Evolutionary conservation across 1,140 invertebrate genomes (phyloP), one percentile per base, ranked within the genome.

Genomic region (Pseudomyrmex dendroicus): DNA sequence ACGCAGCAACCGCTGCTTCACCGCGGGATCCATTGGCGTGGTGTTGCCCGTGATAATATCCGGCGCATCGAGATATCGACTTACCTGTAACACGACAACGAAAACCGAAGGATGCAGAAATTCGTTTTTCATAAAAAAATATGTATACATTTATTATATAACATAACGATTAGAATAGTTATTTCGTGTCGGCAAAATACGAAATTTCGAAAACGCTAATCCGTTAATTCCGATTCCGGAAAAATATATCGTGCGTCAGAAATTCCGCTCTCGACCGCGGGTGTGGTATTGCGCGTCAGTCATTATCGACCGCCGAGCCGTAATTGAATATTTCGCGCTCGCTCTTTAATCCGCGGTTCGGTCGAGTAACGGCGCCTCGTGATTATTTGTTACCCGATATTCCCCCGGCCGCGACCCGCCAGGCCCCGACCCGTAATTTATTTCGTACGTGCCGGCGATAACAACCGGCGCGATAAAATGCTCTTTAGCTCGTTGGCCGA

Each of bases 1-100:
- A 4, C 96, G 94, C 1, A 97, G 90, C 9, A 97, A 93, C 17
- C 96, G 95, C 77, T 97, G 96, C 85, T 96, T 96, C 0, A 97
- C 95, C 0, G 95, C 95, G 0, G 95, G 94, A 73, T 97, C 97
- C 64, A 96, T 95, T 5, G 96, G 95, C 72, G 95, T 95, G 48
- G 96, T 95, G 76, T 95, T 96, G n/a, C 95, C 95, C 15, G 95
- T 93, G n/a, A 95, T 95, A 62, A 95, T 95, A 84, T 96, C 96
- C 5, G 96, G 96, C 0, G 96, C 96, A 85, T 96, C 96, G 76
- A 96, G 91, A 86, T 96, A 96, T 2, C 96, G 94, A 52, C 96
- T 96, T 35, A 96, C 94, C 94, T 94, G 84, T 1, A 84, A 88
- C 56, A 62, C 35, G n/a, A 70, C 17, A 61, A 78, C 2, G 44